Evolutionary conservation across 2,888 invertebrate species (phyloP).

Genomic region (Chrysina gloriosa): DNA sequence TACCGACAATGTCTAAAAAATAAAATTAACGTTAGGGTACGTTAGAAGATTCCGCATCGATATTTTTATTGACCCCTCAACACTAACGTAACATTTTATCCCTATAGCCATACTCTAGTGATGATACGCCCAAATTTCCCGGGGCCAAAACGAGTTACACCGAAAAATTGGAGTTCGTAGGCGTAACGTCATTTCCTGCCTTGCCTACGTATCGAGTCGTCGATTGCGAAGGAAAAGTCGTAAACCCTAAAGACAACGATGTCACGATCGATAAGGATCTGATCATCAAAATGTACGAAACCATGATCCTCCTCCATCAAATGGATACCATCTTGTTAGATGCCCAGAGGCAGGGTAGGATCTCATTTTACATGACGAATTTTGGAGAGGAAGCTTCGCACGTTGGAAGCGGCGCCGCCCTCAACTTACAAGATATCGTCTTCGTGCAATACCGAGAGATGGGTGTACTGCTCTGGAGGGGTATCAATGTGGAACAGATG

Average conservation of each 20-base stretch:
- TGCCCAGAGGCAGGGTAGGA: conserved; percentile 87
- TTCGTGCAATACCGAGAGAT: conserved; percentile 97
- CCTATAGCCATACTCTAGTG: conserved; percentile 25
- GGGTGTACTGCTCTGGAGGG: conserved; percentile 93
- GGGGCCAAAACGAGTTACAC: conserved; percentile 74
- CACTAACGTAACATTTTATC: not conserved
- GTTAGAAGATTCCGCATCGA: not conserved
- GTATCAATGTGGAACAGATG: conserved; percentile 84
- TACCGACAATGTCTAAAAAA: conserved; percentile 22
- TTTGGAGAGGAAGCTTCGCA: conserved; percentile 97
- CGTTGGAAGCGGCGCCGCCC: conserved; percentile 94
- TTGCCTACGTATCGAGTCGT: conserved; percentile 82
- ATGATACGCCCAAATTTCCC: conserved; percentile 68
- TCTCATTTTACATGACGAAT: conserved; percentile 99
- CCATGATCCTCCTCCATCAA: conserved; percentile 88
- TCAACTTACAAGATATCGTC: conserved; percentile 83
- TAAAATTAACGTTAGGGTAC: conserved; percentile 28
- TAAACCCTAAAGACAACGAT: conserved; percentile 69
- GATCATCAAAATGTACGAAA: conserved; percentile 89
- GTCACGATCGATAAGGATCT: conserved; percentile 77
- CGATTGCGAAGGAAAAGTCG: conserved; percentile 76
- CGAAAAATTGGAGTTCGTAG: conserved; percentile 70
- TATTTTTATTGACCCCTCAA: not conserved
- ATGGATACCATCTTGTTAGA: conserved; percentile 98
- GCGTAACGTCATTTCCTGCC: conserved; percentile 68